Evolutionary conservation across 1,140 invertebrate species (phyloP).

Genomic region (Sycophaga agraensis): DNA sequence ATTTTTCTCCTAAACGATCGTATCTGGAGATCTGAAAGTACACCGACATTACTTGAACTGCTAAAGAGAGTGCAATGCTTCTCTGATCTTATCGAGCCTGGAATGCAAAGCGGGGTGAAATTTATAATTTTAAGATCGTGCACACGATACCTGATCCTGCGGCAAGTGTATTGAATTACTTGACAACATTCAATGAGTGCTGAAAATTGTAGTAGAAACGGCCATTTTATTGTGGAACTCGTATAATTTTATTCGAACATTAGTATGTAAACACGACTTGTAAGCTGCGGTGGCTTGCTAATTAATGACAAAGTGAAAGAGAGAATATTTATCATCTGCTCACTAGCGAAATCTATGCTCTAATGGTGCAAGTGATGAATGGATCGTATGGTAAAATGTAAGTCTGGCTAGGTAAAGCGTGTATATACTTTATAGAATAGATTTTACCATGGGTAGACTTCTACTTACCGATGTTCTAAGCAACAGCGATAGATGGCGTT

Average conservation of each 20-base stretch:
- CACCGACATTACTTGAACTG: neutral
- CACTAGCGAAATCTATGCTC: slow-evolving; percentile 3
- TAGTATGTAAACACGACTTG: too few species aligned
- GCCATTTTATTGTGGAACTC: too few species aligned
- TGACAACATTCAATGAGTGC: too few species aligned
- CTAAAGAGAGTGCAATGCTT: slow-evolving; percentile 26
- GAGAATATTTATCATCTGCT: too few species aligned
- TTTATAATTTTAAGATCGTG: slow-evolving; percentile 7
- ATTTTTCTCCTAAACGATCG: slow-evolving; percentile 4
- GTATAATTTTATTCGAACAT: too few species aligned
- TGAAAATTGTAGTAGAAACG: too few species aligned
- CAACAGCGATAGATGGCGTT: neutral
- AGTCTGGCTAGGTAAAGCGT: too few species aligned
- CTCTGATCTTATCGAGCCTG: slow-evolving; percentile 15
- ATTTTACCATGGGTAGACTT: neutral
- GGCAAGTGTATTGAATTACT: neutral
- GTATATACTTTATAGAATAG: neutral
- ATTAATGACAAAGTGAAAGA: too few species aligned
- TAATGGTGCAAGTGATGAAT: too few species aligned
- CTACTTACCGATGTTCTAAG: neutral
- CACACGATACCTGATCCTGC: neutral
- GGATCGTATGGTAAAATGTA: too few species aligned
- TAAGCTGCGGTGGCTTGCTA: too few species aligned
- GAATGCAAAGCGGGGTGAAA: slow-evolving; percentile 1
- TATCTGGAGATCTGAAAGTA: slow-evolving; percentile 25